These are phyloP conservation scores for Ceyx margarethae DNA, from an alignment of 2,113 vertebrate species.

Conservation along the genomic window DNA sequence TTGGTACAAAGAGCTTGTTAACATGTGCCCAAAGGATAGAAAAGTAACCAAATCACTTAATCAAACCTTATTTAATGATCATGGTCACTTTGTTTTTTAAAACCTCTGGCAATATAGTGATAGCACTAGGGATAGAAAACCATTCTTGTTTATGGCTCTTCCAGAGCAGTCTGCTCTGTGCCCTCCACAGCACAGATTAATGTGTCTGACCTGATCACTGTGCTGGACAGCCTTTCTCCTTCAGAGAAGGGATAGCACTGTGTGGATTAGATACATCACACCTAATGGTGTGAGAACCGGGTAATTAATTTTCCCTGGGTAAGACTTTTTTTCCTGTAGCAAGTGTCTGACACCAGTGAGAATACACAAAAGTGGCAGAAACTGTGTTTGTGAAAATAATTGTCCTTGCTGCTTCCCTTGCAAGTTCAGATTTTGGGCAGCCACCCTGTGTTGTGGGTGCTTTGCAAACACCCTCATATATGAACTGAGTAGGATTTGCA, in stretches of 20 bases:
- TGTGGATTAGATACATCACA: neutral
- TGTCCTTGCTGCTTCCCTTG: neutral
- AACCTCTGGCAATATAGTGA: neutral
- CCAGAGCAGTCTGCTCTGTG: neutral
- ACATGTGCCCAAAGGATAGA: neutral
- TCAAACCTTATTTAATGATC: neutral
- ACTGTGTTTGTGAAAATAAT: rapidly evolving
- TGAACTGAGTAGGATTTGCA: neutral
- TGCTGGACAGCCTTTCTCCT: neutral
- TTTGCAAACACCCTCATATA: neutral
- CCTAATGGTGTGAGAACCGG: neutral
- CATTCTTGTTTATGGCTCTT: neutral
- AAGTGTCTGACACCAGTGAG: neutral
- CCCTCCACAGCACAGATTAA: neutral
- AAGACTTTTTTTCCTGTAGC: neutral
- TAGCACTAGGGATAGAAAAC: neutral
- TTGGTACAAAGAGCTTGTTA: neutral
- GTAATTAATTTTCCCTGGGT: neutral
- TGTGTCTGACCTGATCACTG: neutral
- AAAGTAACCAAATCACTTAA: neutral
- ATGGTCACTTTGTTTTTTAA: neutral
- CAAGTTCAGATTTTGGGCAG: neutral
- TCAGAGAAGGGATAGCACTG: neutral
- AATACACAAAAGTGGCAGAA: neutral
- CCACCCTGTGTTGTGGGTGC: rapidly evolving